phyloP scores from a whole-genome alignment of 2,797 vertebrate genomes.

The Menidia menidia region DNA sequence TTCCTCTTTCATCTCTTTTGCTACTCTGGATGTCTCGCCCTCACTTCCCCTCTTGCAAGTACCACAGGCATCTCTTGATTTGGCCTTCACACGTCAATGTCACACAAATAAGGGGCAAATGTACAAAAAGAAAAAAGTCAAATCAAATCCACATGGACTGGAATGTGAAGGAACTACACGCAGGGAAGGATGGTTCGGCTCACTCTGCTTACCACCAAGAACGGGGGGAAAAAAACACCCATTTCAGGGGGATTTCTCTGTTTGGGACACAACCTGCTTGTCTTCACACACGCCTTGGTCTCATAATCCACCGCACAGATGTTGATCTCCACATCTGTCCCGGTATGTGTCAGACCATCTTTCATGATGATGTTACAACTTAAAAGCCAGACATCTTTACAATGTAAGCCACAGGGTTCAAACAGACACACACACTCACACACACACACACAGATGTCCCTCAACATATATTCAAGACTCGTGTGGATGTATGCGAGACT shows the following conservation, averaged over 20 bases:
- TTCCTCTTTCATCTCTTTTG: conserved; percentile 28
- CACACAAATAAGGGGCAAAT: not conserved
- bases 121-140: not conserved
- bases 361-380: conserved; percentile 62
- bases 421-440: conserved; percentile 16
- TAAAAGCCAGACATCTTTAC: conserved; percentile 51
- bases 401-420: conserved; percentile 31
- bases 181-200: not conserved
- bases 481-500: conserved; percentile 41
- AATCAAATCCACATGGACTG: not conserved
- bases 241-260: conserved; percentile 20
- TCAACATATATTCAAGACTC: conserved; percentile 41
- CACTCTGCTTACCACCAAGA: conserved; percentile 39
- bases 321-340: conserved; percentile 77
- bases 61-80: conserved; percentile 28
- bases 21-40: conserved; percentile 38
- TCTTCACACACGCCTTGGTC: conserved; percentile 54
- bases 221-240: conserved; percentile 41
- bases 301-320: conserved; percentile 75
- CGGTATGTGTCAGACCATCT: conserved; percentile 69
- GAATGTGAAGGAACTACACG: conserved; percentile 2
- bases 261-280: conserved; percentile 57
- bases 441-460: conserved; percentile 49
- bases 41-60: not conserved
- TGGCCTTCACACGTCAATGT: conserved; percentile 14